A percentile compares a stretch with the other conserved stretches of the same genome.
Evolutionary conservation across 2,113 vertebrate species (phyloP).

Genomic region (Neogale vison): DNA sequence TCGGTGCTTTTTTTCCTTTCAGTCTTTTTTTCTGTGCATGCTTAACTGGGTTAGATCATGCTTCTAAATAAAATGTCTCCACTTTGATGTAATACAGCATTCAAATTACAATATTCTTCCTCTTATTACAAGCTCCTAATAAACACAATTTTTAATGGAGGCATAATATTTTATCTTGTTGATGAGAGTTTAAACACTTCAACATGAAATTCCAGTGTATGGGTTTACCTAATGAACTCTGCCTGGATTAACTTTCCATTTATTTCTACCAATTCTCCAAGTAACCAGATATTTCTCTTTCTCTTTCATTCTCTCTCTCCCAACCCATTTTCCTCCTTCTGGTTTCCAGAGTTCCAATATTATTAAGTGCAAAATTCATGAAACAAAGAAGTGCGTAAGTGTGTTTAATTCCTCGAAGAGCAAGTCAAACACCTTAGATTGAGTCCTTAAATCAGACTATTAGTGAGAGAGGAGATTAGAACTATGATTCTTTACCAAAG

Average conservation of each 20-base stretch:
- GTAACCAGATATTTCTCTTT: background rate
- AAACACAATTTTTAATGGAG: conserved; percentile 50
- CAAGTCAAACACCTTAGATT: conserved; percentile 7
- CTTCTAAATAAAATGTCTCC: conserved; percentile 44
- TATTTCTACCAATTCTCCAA: conserved; percentile 34
- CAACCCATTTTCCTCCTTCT: conserved; percentile 39
- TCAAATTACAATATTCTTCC: conserved; percentile 42
- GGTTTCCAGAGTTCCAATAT: conserved; percentile 37
- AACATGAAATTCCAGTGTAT: conserved; percentile 40
- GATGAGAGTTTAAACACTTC: conserved; percentile 39
- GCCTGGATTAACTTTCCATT: conserved; percentile 21
- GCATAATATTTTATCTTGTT: conserved; percentile 18
- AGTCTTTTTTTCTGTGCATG: conserved; percentile 12
- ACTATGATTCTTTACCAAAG: conserved; percentile 19
- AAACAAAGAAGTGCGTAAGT: background rate
- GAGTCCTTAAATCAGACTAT: conserved; percentile 7
- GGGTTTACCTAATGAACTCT: conserved; percentile 21
- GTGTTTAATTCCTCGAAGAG: conserved; percentile 35
- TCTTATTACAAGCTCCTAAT: conserved; percentile 39
- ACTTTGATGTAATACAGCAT: conserved; percentile 21
- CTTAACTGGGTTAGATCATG: conserved; percentile 37
- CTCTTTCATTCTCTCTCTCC: background rate
- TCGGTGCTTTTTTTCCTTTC: background rate
- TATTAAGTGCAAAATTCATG: conserved; percentile 40
- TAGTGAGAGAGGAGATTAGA: background rate